Evolutionary conservation across 1,140 invertebrate species (phyloP).

Genomic region (Cotesia glomerata): DNA sequence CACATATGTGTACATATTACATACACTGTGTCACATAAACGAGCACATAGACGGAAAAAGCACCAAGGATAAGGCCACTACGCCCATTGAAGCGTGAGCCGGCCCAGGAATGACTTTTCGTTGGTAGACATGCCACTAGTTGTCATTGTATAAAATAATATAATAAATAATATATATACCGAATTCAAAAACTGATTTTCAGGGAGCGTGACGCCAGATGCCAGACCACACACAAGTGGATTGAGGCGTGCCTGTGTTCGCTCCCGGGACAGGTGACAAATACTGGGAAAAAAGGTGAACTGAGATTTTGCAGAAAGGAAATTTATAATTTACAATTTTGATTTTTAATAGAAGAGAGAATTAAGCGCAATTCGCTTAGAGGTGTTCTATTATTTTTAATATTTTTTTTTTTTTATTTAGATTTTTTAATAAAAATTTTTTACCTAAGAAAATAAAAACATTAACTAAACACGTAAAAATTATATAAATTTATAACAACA

Average conservation of each 20-base stretch:
- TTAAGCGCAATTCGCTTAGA: no score
- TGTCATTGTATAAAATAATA: background rate
- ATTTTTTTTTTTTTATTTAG: no score
- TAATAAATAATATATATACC: background rate
- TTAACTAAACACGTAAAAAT: no score
- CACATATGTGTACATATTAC: background rate
- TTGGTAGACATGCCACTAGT: background rate
- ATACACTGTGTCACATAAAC: no score
- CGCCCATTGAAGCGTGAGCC: background rate
- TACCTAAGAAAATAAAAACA: no score
- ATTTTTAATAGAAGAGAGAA: no score
- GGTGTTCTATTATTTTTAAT: no score
- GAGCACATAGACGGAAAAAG: background rate
- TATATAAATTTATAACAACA: no score
- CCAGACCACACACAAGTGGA: conserved; percentile 5
- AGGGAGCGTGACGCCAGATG: conserved; percentile 7
- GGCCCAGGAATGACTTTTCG: background rate
- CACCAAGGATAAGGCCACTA: background rate
- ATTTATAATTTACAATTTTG: background rate
- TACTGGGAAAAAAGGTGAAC: conserved; percentile 34
- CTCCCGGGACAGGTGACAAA: conserved; percentile 45
- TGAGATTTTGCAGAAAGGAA: background rate
- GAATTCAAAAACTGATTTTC: background rate
- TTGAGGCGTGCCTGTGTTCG: background rate
- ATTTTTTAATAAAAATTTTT: no score